Percentiles rank a stretch among this genome's conserved stretches.
phyloP scores from a whole-genome alignment of 2,797 vertebrate genomes.

The Falco rusticolus region DNA sequence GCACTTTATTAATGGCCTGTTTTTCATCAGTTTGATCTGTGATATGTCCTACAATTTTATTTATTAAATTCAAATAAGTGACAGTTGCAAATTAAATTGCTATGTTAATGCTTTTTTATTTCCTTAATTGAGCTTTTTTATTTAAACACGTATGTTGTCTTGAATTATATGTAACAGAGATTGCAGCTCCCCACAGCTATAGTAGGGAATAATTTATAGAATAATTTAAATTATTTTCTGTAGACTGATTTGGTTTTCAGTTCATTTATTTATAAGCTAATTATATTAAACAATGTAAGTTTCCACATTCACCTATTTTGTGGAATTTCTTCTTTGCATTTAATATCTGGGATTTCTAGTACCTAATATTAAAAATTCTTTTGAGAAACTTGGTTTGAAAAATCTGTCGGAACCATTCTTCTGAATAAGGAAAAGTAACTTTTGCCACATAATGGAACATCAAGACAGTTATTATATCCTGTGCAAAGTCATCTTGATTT shows the following conservation, averaged over 20 bases:
- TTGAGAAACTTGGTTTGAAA: neutral
- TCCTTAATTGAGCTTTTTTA: slow-evolving; percentile 31
- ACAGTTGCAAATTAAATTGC: neutral
- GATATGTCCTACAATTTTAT: neutral
- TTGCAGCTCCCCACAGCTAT: slow-evolving; percentile 70
- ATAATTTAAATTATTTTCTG: slow-evolving; percentile 69
- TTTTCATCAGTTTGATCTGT: neutral
- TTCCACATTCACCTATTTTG: neutral
- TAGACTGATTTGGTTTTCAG: neutral
- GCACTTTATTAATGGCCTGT: neutral
- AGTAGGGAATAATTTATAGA: slow-evolving; percentile 79
- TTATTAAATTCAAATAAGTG: slow-evolving; percentile 7
- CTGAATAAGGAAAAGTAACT: neutral
- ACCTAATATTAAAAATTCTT: neutral
- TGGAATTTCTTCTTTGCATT: neutral
- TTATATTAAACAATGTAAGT: neutral
- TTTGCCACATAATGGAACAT: neutral
- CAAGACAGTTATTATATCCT: neutral
- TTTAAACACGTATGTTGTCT: slow-evolving; percentile 20
- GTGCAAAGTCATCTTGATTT: neutral
- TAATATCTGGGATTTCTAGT: neutral
- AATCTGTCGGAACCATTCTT: neutral
- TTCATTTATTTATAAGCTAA: neutral
- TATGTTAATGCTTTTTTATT: neutral
- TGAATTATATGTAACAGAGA: slow-evolving; percentile 71